Conservation (phyloP, 2,888 invertebrate species). For the Myathropa florea region DNA sequence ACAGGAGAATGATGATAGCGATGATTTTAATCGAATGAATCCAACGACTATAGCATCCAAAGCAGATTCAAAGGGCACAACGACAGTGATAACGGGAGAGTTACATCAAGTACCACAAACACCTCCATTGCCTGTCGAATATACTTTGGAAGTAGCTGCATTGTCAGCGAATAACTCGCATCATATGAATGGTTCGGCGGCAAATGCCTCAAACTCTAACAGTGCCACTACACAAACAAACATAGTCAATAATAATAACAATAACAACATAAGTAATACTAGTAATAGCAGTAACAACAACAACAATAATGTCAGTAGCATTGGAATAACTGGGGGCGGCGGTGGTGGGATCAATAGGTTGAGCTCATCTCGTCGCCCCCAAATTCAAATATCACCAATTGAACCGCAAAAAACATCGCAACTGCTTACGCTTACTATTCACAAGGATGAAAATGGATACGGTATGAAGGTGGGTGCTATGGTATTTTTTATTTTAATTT, state of each 20-base stretch:
- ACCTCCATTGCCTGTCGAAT: slow-evolving; percentile 77
- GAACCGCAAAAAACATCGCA: slow-evolving; percentile 78
- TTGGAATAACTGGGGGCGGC: slow-evolving; percentile 71
- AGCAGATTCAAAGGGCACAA: slow-evolving; percentile 26
- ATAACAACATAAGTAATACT: slow-evolving; percentile 54
- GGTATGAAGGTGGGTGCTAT: slow-evolving; percentile 80
- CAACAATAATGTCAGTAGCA: slow-evolving; percentile 65
- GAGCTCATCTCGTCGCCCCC: slow-evolving; percentile 76
- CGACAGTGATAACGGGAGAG: slow-evolving; percentile 48
- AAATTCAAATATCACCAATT: slow-evolving; percentile 75
- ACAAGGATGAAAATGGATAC: slow-evolving; percentile 80
- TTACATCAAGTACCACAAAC: slow-evolving; percentile 74
- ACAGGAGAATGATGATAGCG: slow-evolving; percentile 59
- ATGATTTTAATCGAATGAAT: slow-evolving; percentile 63
- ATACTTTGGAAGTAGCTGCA: slow-evolving; percentile 55
- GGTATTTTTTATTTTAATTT: slow-evolving; percentile 3
- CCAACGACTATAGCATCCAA: slow-evolving; percentile 29
- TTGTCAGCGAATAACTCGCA: slow-evolving; percentile 68
- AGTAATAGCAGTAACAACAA: slow-evolving; percentile 68
- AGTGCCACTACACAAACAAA: slow-evolving; percentile 16
- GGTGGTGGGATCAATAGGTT: slow-evolving; percentile 73
- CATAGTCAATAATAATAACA: slow-evolving; percentile 43
- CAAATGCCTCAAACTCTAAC: slow-evolving; percentile 23
- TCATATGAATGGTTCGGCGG: slow-evolving; percentile 76
- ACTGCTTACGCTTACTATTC: slow-evolving; percentile 79